A percentile compares a stretch with the other conserved stretches of the same genome.
These are phyloP conservation scores for Micropterix aruncella DNA, from an alignment of 2,888 invertebrate species.

Conservation along the genomic window DNA sequence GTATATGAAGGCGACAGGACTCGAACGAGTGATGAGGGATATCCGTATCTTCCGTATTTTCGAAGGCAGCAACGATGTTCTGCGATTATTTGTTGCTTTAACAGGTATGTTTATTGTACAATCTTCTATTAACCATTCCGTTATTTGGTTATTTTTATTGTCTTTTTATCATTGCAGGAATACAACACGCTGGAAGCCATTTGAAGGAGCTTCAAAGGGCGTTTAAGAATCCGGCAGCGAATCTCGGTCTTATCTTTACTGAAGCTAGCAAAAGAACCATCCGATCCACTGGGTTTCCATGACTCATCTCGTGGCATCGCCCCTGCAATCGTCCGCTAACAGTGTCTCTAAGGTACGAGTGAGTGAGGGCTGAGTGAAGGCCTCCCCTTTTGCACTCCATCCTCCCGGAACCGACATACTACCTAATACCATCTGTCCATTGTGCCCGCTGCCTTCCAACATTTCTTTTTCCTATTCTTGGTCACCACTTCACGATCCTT, in stretches of 20 bases:
- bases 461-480: too few relatives aligned
- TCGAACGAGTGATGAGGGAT: constrained; percentile 76
- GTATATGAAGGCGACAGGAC: constrained; percentile 67
- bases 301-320: constrained; percentile 51
- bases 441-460: too few relatives aligned
- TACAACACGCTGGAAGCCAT: constrained; percentile 75
- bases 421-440: too few relatives aligned
- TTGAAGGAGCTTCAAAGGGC: constrained; percentile 73
- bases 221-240: constrained; percentile 68
- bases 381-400: too few relatives aligned
- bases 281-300: constrained; percentile 58
- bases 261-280: constrained; percentile 61
- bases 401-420: too few relatives aligned
- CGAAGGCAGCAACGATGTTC: constrained; percentile 88
- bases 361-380: too few relatives aligned
- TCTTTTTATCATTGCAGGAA: constrained; percentile 27
- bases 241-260: constrained; percentile 69
- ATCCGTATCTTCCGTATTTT: constrained; percentile 86
- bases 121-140: constrained; percentile 1
- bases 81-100: constrained; percentile 75
- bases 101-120: constrained; percentile 40
- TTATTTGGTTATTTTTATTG: too few relatives aligned
- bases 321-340: constrained; percentile 47
- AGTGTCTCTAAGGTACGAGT: constrained; percentile 48
- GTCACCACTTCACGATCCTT: too few relatives aligned